Evolutionary conservation across 2,113 vertebrate genomes (phyloP), one percentile per base, ranked within the genome.

Genomic region (Istiophorus platypterus): DNA sequence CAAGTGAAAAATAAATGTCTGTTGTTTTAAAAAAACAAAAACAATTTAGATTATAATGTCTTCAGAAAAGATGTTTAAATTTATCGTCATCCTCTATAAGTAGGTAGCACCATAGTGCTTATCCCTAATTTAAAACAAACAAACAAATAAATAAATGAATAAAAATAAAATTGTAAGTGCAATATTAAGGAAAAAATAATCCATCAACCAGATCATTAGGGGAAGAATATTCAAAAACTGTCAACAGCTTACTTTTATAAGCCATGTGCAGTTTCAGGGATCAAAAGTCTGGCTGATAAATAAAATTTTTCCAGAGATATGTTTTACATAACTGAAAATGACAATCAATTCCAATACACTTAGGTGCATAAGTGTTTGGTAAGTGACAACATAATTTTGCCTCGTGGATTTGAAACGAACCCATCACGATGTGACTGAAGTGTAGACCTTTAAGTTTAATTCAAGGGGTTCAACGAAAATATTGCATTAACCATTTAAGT

Each of bases 1-100:
- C 68, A 22, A 78, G 58, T 75, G 71, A 79, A n/a, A n/a, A n/a
- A n/a, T n/a, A n/a, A n/a, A n/a, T n/a, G 51, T 47, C 59, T 5
- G 0, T 72, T 80, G 72, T 37, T 7, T 26, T 27, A 39, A 57
- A 58, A 47, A 17, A 17, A 27, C 1, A 49, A 18, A 49, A 49
- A 49, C 7, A 52, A 52, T 14, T 54, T 2, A 8, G 13, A 76
- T 63, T 6, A 8, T 14, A 47, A 37, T 8, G 0, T 54, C 79
- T 27, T 68, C 22, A n/a, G 39, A 41, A 18, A 51, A 34, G 9
- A 56, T 31, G 17, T 7, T 22, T 47, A 22, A 34, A 29, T 39
- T 12, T 26, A 17, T 18, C 15, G 14, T 68, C 49, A 41, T 62
- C 14, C 22, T 39, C 7, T n/a, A 58, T 20, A 18, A 34, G 8